A percentile compares a stretch with the other conserved stretches of the same genome.
Evolutionary conservation across 2,797 vertebrate species (phyloP).

Genomic region (Sebastiscus tertius): DNA sequence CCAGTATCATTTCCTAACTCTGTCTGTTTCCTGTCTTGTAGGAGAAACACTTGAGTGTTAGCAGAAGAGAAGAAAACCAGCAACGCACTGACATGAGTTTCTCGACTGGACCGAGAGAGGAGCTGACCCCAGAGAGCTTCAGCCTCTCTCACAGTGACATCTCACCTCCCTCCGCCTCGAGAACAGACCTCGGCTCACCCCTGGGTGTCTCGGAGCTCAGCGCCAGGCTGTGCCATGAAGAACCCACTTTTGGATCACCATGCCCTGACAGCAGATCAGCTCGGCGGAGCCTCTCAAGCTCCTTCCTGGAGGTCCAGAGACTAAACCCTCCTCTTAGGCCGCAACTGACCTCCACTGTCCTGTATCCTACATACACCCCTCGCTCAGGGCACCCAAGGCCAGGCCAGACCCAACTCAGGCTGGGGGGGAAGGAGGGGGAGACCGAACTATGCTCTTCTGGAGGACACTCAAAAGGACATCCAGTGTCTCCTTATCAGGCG

Average conservation of each 20-base stretch:
- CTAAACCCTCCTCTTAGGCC: slow-evolving; percentile 58
- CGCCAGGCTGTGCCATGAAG: slow-evolving; percentile 16
- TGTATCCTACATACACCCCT: slow-evolving; percentile 44
- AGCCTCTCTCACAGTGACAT: slow-evolving; percentile 11
- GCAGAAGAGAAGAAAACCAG: slow-evolving; percentile 1
- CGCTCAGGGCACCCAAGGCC: slow-evolving; percentile 25
- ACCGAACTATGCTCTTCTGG: slow-evolving; percentile 1
- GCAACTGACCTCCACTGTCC: slow-evolving; percentile 63
- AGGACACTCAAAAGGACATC: slow-evolving; percentile 14
- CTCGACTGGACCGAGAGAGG: slow-evolving; percentile 14
- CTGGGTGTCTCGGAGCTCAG: slow-evolving; percentile 50
- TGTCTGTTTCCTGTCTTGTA: slow-evolving; percentile 16
- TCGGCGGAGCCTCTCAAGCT: slow-evolving; percentile 52
- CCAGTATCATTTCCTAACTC: background rate
- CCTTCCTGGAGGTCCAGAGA: slow-evolving; percentile 58
- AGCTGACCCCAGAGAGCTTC: slow-evolving; percentile 8
- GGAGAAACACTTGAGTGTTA: slow-evolving; percentile 8
- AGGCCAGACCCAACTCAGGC: slow-evolving; percentile 8
- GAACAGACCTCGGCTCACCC: slow-evolving; percentile 46
- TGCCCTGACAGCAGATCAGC: slow-evolving; percentile 31
- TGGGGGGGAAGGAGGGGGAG: background rate
- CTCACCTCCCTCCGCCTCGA: slow-evolving; percentile 28
- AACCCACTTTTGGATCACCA: slow-evolving; percentile 1
- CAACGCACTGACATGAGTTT: slow-evolving; percentile 17
- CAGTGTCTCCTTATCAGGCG: slow-evolving; percentile 79